Base-by-base conservation (phyloP, 2,888 invertebrate genomes). In the Epistrophe grossulariae region DNA sequence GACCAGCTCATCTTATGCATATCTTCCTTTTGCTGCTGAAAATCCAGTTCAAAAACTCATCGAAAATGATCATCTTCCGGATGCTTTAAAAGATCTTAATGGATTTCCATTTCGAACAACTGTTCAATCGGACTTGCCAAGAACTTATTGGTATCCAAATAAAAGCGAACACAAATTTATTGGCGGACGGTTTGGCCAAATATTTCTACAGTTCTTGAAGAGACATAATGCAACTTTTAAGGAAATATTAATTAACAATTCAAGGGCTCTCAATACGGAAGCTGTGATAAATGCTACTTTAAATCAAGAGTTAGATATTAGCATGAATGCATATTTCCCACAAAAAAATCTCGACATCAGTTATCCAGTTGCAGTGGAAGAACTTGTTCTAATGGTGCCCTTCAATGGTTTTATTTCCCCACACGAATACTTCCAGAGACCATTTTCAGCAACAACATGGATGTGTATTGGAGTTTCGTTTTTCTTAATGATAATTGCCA, bases 81-180 rank as follows among this genome's bases (percentile, higher is more conserved):
- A 83, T 52, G 59, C 64, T 4, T 17, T 72, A 0, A 43, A 31
- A 7, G 28, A 83, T 38, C 38, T 83, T 1, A 83, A 83, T 43
- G 82, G 78, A 0, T 78, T 66, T 10, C 24, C n/a, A 6, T 5
- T 83, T 10, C 82, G 78, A 9, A 72, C 72, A 8, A 66, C 66
- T 11, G 10, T 78, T 8, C 35, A 59, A 13, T 35, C 6, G 0
- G 72, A 83, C 17, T 0, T 28, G 4, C 71, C 78, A 0, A 43
- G 72, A 60, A 43, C 15, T 11, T 72, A 60, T 45, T 43, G 72
- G 66, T 83, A 78, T 43, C 24, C 13, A 11, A 28, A 59, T 19
- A n/a, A 19, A 19, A 11, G 13, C 0, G 52, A 52, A 7, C 15
- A 35, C 0, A 5, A 11, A 19, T 17, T 0, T 11, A 13, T 83